A percentile compares a stretch with the other conserved stretches of the same genome.
Evolutionary conservation across 1,140 invertebrate genomes (phyloP).

Genomic region (Brachionus angularis): DNA sequence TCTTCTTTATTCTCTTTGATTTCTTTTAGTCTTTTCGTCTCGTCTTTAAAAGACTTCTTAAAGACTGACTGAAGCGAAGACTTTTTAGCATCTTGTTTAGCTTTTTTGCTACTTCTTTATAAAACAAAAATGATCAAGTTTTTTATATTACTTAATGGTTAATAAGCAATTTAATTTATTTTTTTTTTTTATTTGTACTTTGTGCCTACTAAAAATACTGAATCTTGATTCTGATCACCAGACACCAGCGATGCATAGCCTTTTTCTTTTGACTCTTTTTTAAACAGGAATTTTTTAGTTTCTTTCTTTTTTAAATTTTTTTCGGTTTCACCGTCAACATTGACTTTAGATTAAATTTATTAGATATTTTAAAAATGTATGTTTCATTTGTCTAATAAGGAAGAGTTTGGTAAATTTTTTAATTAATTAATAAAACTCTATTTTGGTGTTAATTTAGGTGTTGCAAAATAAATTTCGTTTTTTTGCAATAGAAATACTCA

Average conservation of each 20-base stretch:
- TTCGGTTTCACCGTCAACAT: constrained; percentile 29
- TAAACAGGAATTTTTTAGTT: constrained; percentile 42
- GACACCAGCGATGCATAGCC: constrained; percentile 25
- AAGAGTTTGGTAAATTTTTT: background rate
- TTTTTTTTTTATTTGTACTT: no score
- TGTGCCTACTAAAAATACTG: constrained; percentile 34
- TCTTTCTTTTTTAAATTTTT: constrained; percentile 34
- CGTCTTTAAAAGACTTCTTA: constrained; percentile 43
- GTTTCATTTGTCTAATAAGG: background rate
- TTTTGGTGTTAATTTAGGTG: background rate
- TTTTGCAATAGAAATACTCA: background rate
- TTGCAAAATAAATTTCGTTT: background rate
- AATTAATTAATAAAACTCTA: background rate
- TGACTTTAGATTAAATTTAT: background rate
- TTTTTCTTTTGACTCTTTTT: constrained; percentile 41
- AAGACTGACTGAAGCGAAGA: constrained; percentile 24
- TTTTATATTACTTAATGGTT: background rate
- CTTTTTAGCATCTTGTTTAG: constrained; percentile 24
- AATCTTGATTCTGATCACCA: constrained; percentile 32
- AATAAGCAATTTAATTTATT: no score
- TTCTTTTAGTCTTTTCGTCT: constrained; percentile 23
- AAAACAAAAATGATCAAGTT: background rate
- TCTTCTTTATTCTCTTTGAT: constrained; percentile 33
- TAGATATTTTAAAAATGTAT: background rate
- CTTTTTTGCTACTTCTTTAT: constrained; percentile 16